Conservation (phyloP, 1,140 invertebrate genomes). For the Telenomus remus region DNA sequence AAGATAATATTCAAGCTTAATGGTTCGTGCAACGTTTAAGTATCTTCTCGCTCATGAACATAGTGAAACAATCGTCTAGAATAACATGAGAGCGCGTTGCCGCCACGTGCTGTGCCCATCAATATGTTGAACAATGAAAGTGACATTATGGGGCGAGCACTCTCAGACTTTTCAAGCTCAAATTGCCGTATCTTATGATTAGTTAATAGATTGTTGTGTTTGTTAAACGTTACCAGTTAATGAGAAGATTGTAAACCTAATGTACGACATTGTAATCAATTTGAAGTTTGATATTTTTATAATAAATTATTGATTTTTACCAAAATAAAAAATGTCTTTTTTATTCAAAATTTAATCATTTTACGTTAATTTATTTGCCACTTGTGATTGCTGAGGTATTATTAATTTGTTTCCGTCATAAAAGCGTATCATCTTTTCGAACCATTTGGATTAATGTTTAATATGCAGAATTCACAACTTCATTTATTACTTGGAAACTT, state of each 20-base stretch:
- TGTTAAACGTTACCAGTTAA: background rate
- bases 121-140: slow-evolving; percentile 54
- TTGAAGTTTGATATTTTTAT: too few relatives aligned
- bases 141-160: slow-evolving; percentile 46
- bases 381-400: too few relatives aligned
- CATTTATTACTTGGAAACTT: slow-evolving; percentile 26
- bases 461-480: slow-evolving; percentile 16
- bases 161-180: slow-evolving; percentile 40
- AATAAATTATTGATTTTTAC: too few relatives aligned
- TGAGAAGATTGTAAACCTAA: too few relatives aligned
- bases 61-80: slow-evolving; percentile 54
- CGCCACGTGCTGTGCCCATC: slow-evolving; percentile 53
- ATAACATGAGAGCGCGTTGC: slow-evolving; percentile 41
- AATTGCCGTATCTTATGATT: slow-evolving; percentile 32
- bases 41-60: slow-evolving; percentile 50
- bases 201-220: slow-evolving; percentile 40
- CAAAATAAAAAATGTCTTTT: too few relatives aligned
- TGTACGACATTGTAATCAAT: too few relatives aligned
- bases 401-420: too few relatives aligned
- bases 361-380: too few relatives aligned
- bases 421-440: background rate
- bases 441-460: background rate
- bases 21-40: slow-evolving; percentile 52
- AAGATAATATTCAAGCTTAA: slow-evolving; percentile 51
- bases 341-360: too few relatives aligned